Base-by-base conservation (phyloP, 1,140 invertebrate genomes). In the Euglossa dilemma region DNA sequence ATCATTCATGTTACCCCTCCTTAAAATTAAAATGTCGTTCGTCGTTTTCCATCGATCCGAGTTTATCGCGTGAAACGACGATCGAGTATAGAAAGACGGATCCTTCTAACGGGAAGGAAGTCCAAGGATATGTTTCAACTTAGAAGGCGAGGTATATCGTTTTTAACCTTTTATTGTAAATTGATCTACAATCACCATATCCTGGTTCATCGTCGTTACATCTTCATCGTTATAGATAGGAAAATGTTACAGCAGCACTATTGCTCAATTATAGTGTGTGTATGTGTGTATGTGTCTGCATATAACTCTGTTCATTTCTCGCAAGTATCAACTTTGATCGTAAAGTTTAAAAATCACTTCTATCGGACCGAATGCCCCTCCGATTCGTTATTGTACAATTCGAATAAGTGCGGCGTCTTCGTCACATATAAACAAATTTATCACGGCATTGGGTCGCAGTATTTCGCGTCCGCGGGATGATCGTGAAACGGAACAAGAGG, bases 91-190 rank as follows among this genome's bases (percentile, higher is more conserved):
- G 71, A 50, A 43, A 74, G 36, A 66, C 61, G 61, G 25, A 69
- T 75, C 80, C 72, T 76, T 59, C 72, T 25, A 57, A 50, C 45
- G 59, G 80, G 80, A 82, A 76, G 81, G 75, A 77, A 71, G 75
- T 83, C 80, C 80, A 83, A 52, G 80, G 81, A 83, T 77, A 82
- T 83, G 81, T 77, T 77, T 70, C 74, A 83, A 83, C 81, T 80
- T 43, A 84, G 52, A 80, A 84, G 78, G 73, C 75, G 69, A 63
- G 76, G 61, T 63, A 69, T 69, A 82, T 72, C 82, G 72, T 91
- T 91, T 91, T 85, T n/a, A 89, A 56, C 64, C 25, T 92, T 93
- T 93, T 93, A 93, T 93, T 93, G 91, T 88, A 93, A 93, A 93
- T 91, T 91, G 70, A 87, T 90, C 92, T 93, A 93, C 92, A 93